These are phyloP conservation scores for Monopis laevigella DNA, from an alignment of 2,888 invertebrate species.

Conservation along the genomic window DNA sequence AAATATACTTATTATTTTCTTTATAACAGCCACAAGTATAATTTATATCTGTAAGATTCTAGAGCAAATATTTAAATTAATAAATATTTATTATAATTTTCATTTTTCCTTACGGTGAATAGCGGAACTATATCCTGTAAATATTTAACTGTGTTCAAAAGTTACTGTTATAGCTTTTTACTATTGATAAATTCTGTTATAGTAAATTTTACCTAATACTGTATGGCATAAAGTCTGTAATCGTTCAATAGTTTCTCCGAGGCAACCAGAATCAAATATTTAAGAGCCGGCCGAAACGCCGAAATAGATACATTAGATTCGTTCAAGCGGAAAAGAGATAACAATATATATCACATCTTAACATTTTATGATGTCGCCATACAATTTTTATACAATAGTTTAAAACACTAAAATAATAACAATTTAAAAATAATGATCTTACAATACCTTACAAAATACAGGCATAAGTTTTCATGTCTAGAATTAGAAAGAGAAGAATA, in stretches of 20 bases:
- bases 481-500: not conserved
- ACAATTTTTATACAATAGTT: not conserved
- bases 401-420: not conserved
- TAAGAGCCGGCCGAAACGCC: not conserved
- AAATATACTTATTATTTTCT: not conserved
- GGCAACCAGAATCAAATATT: constrained; percentile 7
- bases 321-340: constrained; percentile 15
- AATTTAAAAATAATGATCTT: not conserved
- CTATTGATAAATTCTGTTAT: not conserved
- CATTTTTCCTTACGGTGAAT: too few species aligned
- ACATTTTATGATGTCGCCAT: too few species aligned
- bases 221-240: not conserved
- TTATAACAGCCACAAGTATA: not conserved
- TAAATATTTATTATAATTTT: too few species aligned
- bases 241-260: not conserved
- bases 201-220: not conserved
- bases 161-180: constrained; percentile 5
- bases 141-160: not conserved
- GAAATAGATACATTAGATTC: not conserved
- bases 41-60: too few species aligned
- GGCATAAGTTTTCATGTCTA: not conserved
- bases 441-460: not conserved
- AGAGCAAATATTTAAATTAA: too few species aligned
- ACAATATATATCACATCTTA: constrained; percentile 11
- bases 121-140: too few species aligned